Evolutionary conservation across 1,140 invertebrate genomes (phyloP), one percentile per base, ranked within the genome.

Genomic region (Hermatobates lingyangjiaoensis): DNA sequence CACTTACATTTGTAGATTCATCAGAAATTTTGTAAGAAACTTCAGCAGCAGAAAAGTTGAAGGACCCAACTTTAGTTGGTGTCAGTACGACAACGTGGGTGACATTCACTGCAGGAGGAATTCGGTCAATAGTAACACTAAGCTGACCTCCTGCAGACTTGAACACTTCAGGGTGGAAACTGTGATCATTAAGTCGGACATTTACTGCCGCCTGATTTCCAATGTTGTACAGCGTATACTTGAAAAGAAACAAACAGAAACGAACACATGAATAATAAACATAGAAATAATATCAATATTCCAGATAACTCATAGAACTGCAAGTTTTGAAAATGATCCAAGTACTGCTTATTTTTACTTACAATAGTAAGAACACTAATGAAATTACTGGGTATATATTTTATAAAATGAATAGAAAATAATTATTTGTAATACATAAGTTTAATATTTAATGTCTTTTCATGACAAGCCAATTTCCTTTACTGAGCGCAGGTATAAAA

Each of bases 31-130:
- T 81, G 68, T 98, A 98, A 21, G 79, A 80, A 44, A 97, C 77
- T 68, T 94, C 83, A 56, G 93, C 93, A 51, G 91, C 81, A 15
- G 92, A 92, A 64, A 98, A 97, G 64, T 98, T 98, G 71, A 93
- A 97, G 62, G 90, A 89, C 12, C 94, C 94, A 62, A 75, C 89
- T 63, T 81, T 83, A 54, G 81, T 80, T 15, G 95, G 94, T 57
- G 83, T 71, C 0, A 98, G 78, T 27, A 97, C 82, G 46, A 96
- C 82, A 10, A 89, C 85, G 67, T 99, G 94, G 25, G 88, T 83
- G 0, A 94, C 83, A 69, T 98, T 98, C 1, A 82, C 82, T 58
- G 84, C 81, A 39, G 92, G 88, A 39, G 89, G 79, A 63, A 97
- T 87, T 62, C 91, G 74, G 56, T 91, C 83, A 62, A 95, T 83